These are phyloP conservation scores for Saxicola maurus DNA, from an alignment of 2,797 vertebrate genomes.

Conservation along the genomic window DNA sequence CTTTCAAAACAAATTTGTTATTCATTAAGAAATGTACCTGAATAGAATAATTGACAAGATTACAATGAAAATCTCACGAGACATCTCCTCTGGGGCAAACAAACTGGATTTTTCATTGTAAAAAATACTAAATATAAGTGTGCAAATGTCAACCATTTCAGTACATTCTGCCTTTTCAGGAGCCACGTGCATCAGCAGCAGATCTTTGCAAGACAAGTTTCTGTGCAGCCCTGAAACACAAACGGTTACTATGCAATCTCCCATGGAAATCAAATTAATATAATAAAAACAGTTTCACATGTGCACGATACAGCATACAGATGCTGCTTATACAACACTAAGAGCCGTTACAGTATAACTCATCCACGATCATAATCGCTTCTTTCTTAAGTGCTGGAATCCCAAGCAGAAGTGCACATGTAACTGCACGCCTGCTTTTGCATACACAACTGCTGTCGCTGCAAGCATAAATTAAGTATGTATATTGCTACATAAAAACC, in stretches of 20 bases:
- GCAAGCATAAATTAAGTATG: constrained; percentile 44
- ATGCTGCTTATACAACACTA: constrained; percentile 40
- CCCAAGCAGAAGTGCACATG: constrained; percentile 13
- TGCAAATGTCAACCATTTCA: not conserved
- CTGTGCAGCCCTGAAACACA: constrained; percentile 1
- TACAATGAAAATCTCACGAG: not conserved
- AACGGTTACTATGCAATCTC: constrained; percentile 25
- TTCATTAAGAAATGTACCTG: not conserved
- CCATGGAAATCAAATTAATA: constrained; percentile 36
- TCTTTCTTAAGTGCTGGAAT: constrained; percentile 55
- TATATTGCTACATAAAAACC: constrained; percentile 37
- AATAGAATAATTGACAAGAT: not conserved
- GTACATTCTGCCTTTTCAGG: not conserved
- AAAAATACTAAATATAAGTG: not conserved
- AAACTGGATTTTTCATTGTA: not conserved
- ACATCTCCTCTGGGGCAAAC: not conserved
- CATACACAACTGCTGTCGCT: constrained; percentile 42
- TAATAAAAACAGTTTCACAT: constrained; percentile 38
- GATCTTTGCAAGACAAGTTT: not conserved
- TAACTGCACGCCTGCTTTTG: constrained; percentile 28
- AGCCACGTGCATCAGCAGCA: not conserved
- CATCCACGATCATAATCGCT: constrained; percentile 19
- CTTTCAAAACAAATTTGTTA: not conserved
- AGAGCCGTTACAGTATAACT: constrained; percentile 29
- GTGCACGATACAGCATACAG: constrained; percentile 40